Evolutionary conservation across 1,140 invertebrate genomes (phyloP), one percentile per base, ranked within the genome.

Genomic region (Ceratina calcarata): DNA sequence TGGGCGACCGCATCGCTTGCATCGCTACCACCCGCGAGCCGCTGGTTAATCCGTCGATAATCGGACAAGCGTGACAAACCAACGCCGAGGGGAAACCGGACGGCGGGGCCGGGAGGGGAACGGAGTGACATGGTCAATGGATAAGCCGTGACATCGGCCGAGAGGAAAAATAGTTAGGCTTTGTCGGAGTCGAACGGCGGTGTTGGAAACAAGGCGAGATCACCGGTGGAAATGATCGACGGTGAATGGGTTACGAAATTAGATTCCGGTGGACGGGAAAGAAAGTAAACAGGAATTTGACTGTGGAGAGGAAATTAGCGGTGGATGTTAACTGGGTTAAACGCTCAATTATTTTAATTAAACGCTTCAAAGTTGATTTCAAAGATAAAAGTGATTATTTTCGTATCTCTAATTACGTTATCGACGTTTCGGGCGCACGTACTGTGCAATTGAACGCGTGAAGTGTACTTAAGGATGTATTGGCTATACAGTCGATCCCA

Each of bases 31-130:
- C 3, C 53, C 78, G 22, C 32, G 22, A 58, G n/a, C 53, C 83
- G 82, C 71, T 72, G 79, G 83, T 85, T 87, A 85, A 85, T 87
- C 81, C 81, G 83, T 85, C 83, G 84, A 81, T 87, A 71, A 77
- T 76, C 81, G 71, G 79, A 81, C 85, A 83, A 82, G 81, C 81
- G 80, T 87, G 85, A 82, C 85, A 81, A 86, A 78, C 70, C 77
- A 68, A 73, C 49, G 75, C 16, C 66, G 61, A 45, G 69, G 37
- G 16, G 24, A 22, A n/a, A 22, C 32, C 12, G 32, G 18, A 7
- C 12, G 18, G 27, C 24, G 20, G 1, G 20, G 45, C 20, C 0
- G 55, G 15, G 0, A n/a, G 51, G 4, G 67, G 22, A 2, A n/a
- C 15, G 51, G 24, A 45, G 16, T 22, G 71, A 74, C 53, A 74